Evolutionary conservation across 2,113 vertebrate species (phyloP).

Genomic region (Carassius gibelio): DNA sequence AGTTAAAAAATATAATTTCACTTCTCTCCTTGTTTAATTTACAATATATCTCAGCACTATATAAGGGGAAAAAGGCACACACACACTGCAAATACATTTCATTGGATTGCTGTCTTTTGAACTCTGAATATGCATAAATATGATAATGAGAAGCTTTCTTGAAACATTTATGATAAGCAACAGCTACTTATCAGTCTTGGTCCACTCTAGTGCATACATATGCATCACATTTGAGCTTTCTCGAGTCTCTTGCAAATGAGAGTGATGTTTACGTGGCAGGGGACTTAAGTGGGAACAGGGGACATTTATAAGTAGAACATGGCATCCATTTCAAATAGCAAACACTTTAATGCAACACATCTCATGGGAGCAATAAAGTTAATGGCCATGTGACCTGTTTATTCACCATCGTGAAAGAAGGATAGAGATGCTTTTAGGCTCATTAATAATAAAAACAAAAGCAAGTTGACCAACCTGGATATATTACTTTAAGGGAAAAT

Average conservation of each 20-base stretch:
- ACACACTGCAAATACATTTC: background rate
- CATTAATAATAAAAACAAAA: conserved; percentile 66
- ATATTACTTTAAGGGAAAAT: background rate
- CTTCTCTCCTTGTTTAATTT: background rate
- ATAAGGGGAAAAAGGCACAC: background rate
- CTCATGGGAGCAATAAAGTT: conserved; percentile 66
- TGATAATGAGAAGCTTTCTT: background rate
- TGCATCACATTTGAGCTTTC: conserved; percentile 35
- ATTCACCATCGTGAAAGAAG: conserved; percentile 49
- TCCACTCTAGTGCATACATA: conserved; percentile 49
- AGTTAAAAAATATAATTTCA: too few species aligned
- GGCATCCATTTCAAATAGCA: conserved; percentile 66
- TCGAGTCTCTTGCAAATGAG: conserved; percentile 58
- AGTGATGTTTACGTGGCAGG: conserved; percentile 66
- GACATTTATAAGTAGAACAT: conserved; percentile 71
- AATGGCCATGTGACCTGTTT: conserved; percentile 64
- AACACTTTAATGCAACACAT: conserved; percentile 67
- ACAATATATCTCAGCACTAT: background rate
- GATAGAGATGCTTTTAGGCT: conserved; percentile 51
- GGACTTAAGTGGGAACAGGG: conserved; percentile 61
- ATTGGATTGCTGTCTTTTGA: background rate
- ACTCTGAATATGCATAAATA: background rate
- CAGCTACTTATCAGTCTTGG: too few species aligned
- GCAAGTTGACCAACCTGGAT: conserved; percentile 61
- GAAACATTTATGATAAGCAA: background rate